These are phyloP conservation scores for Scolanthus callimorphus DNA, from an alignment of 92 coral and sea anemone genomes.

Conservation along the genomic window DNA sequence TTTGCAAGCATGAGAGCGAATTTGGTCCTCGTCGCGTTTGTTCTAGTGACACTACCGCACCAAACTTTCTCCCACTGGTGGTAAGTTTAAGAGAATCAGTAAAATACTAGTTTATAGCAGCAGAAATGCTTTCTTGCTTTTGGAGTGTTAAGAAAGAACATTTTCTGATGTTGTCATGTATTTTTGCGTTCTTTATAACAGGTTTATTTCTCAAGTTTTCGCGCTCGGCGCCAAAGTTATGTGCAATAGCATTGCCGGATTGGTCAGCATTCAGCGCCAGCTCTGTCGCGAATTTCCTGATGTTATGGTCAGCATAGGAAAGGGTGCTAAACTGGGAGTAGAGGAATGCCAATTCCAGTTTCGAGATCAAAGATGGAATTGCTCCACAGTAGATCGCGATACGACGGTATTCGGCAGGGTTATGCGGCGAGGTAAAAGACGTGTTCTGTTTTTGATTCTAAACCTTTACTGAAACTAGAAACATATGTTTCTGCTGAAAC, in stretches of 20 bases:
- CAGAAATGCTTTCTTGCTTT: too few relatives aligned
- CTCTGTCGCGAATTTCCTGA: conserved; percentile 93
- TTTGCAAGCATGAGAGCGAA: neutral
- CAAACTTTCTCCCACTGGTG: conserved; percentile 60
- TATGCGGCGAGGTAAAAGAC: conserved; percentile 85
- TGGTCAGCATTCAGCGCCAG: conserved; percentile 77
- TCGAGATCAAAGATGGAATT: conserved; percentile 88
- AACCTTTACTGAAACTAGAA: too few relatives aligned
- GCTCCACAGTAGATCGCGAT: conserved; percentile 88
- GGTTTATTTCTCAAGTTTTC: conserved; percentile 96
- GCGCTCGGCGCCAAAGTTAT: conserved; percentile 95
- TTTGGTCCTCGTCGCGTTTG: neutral
- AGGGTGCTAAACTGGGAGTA: conserved; percentile 91
- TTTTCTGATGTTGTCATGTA: neutral
- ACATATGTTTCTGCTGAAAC: too few relatives aligned
- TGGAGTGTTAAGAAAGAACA: neutral
- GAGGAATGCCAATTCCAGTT: conserved; percentile 91
- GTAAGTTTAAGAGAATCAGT: conserved; percentile 31
- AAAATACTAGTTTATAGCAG: neutral
- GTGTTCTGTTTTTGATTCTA: too few relatives aligned
- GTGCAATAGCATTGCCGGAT: conserved; percentile 87
- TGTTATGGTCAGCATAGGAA: conserved; percentile 95
- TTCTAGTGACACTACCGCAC: conserved; percentile 29
- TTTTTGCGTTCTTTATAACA: conserved; percentile 24
- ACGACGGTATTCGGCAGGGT: conserved; percentile 94